phyloP scores from a whole-genome alignment of 2,888 invertebrate genomes.

The Phalera bucephala region DNA sequence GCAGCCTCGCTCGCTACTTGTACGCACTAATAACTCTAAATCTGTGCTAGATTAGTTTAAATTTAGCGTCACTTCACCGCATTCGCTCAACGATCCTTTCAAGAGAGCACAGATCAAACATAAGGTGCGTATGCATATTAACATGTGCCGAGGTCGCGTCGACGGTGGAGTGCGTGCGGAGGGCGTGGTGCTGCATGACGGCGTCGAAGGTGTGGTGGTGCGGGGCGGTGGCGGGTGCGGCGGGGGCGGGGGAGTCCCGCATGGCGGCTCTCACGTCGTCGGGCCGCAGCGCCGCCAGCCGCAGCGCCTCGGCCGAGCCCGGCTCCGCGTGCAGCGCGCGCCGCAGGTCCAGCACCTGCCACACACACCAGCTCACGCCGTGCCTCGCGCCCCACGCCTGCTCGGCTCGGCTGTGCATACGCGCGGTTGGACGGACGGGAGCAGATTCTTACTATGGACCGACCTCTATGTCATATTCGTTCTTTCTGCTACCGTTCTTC shows the following conservation, averaged over 20 bases:
- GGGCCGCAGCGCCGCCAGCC: constrained; percentile 77
- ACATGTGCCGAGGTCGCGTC: constrained; percentile 48
- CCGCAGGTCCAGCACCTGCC: constrained; percentile 91
- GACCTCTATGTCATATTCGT: no score
- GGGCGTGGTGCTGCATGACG: constrained; percentile 81
- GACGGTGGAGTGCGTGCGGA: constrained; percentile 78
- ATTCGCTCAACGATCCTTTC: neutral
- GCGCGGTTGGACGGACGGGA: constrained; percentile 1
- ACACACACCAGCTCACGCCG: constrained; percentile 41
- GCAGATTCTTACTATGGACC: no score
- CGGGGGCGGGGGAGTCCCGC: constrained; percentile 41
- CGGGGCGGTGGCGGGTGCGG: constrained; percentile 60
- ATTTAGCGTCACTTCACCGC: constrained; percentile 6
- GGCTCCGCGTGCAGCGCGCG: constrained; percentile 91
- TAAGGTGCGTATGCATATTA: constrained; percentile 35
- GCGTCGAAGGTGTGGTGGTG: constrained; percentile 81
- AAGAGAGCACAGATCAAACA: constrained; percentile 33
- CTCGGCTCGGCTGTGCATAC: constrained; percentile 2
- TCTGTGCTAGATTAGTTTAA: constrained; percentile 37
- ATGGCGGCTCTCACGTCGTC: constrained; percentile 81
- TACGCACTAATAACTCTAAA: constrained; percentile 31
- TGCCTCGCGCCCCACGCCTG: constrained; percentile 9
- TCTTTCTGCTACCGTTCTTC: constrained; percentile 18
- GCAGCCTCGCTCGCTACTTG: constrained; percentile 4
- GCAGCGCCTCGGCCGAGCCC: constrained; percentile 80